phyloP scores from a whole-genome alignment of 2,888 invertebrate genomes.

The Euphydryas editha region DNA sequence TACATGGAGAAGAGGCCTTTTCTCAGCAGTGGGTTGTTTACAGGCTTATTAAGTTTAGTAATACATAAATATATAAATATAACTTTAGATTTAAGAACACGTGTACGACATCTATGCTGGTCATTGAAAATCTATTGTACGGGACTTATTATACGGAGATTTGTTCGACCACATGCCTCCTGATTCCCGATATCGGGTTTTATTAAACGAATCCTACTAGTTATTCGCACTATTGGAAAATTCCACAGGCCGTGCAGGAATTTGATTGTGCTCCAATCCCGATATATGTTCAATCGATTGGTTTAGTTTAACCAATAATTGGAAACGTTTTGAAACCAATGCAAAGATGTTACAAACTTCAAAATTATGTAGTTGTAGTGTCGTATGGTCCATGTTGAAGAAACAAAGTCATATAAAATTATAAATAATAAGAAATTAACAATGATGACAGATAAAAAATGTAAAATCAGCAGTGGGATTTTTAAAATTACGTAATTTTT shows the following conservation, averaged over 20 bases:
- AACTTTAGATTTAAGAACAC: background rate
- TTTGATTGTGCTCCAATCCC: slow-evolving; percentile 40
- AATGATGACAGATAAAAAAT: no score
- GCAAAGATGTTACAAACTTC: no score
- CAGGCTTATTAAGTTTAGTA: no score
- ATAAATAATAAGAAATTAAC: no score
- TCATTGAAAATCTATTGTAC: slow-evolving; percentile 20
- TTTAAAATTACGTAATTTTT: no score
- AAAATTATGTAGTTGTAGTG: no score
- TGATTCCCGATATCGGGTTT: slow-evolving; percentile 31
- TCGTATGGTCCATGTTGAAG: no score
- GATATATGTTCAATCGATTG: slow-evolving; percentile 7
- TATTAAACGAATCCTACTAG: slow-evolving; percentile 44
- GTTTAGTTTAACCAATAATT: background rate
- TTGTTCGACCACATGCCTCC: slow-evolving; percentile 24
- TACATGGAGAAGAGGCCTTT: no score
- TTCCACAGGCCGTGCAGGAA: slow-evolving; percentile 41
- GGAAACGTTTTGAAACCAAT: background rate
- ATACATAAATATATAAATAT: no score
- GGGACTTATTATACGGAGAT: slow-evolving; percentile 23
- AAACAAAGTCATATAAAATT: no score
- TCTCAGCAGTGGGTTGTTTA: no score
- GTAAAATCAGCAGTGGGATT: no score
- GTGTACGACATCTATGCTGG: background rate
- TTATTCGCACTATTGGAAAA: slow-evolving; percentile 44